These are phyloP conservation scores for Dryobates pubescens DNA, from an alignment of 2,797 vertebrate genomes.

Conservation along the genomic window DNA sequence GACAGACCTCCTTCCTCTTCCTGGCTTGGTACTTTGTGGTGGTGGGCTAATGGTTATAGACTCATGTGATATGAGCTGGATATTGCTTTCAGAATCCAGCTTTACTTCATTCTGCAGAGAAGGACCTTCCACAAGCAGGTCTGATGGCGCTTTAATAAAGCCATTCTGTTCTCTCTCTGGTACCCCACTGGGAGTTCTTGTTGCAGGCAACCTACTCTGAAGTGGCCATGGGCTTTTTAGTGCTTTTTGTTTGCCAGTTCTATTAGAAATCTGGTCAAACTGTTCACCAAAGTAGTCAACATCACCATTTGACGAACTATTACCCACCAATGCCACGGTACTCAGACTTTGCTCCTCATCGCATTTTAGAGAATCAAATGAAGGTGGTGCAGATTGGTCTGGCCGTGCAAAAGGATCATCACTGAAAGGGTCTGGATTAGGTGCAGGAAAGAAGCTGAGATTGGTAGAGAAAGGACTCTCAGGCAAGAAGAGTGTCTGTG, in stretches of 20 bases:
- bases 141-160: constrained; percentile 74
- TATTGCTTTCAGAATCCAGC: constrained; percentile 77
- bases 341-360: constrained; percentile 74
- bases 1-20: constrained; percentile 89
- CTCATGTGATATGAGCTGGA: constrained; percentile 80
- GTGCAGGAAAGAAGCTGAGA: constrained; percentile 91
- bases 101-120: constrained; percentile 80
- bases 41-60: constrained; percentile 93
- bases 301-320: constrained; percentile 79
- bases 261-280: constrained; percentile 88
- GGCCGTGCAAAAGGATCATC: constrained; percentile 88
- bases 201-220: constrained; percentile 74
- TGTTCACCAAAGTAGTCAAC: constrained; percentile 81
- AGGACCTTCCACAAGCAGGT: constrained; percentile 83
- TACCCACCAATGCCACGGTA: constrained; percentile 66
- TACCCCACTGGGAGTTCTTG: constrained; percentile 77
- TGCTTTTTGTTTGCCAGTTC: constrained; percentile 84
- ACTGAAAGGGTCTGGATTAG: constrained; percentile 91
- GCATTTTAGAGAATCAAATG: constrained; percentile 76
- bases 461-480: constrained; percentile 84
- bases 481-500: constrained; percentile 78
- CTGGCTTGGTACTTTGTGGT: constrained; percentile 91
- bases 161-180: constrained; percentile 83
- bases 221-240: constrained; percentile 86
- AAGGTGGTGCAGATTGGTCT: constrained; percentile 73